Base-by-base conservation (phyloP, 2,113 vertebrate species). In the Paramisgurnus dabryanus region DNA sequence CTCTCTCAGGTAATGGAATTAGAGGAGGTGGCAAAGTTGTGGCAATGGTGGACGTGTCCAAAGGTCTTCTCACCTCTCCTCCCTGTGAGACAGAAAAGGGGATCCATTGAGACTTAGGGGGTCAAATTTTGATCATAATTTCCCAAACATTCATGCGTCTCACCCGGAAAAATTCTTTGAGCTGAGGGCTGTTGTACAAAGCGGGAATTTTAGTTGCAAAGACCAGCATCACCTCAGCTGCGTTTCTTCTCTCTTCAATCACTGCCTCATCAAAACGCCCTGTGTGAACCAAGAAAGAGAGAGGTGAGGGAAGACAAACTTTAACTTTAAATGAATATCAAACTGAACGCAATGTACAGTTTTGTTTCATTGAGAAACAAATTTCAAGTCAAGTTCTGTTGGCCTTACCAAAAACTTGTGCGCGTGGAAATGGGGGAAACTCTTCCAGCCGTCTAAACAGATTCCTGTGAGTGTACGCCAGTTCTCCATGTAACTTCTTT, bases 131-230 rank as follows among this genome's bases (percentile, higher is more conserved):
- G 43, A 8, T 45, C 43, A 45, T 45, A 45, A 3, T 15, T 55
- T 55, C 12, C 15, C 11, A 55, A 55, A 17, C 12, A 55, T 17
- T 5, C 50, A 18, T 80, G 22, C 6, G 0, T 47, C 87, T 83
- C 75, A 96, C 95, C 87, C 92, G 92, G 86, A 97, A 96, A 85
- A 97, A 97, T 34, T 96, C 96, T 86, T 95, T 95, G 55, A 97
- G 93, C 40, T 97, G 96, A 5, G 95, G 95, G 86, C 96, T 97
- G 85, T 97, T 97, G 91, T 95, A 95, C 41, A 97, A 91, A 0
- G 96, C 96, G 0, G 96, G 93, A 71, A 97, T 95, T 74, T 84
- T 91, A 18, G 93, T 90, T 0, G 94, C 92, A 84, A 97, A 97
- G 1, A 87, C 87, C 1, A 97, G 88, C 93, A 95, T 88, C 84